Evolutionary conservation across 2,113 vertebrate species (phyloP).

Genomic region (Arizona elegans): DNA sequence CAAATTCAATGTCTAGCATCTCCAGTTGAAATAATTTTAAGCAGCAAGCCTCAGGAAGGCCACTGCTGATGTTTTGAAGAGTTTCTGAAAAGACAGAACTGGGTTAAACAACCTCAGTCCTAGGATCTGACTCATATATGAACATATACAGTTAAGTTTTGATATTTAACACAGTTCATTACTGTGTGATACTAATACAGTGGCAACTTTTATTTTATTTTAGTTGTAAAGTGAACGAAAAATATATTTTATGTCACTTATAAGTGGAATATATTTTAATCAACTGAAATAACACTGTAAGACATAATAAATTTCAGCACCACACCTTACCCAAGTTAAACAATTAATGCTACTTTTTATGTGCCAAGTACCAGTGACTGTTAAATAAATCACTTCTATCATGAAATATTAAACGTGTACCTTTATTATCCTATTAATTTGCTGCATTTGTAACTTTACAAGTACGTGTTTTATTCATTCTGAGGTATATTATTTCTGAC

Average conservation of each 20-base stretch:
- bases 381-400: conserved; percentile 57
- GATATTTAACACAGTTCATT: conserved; percentile 11
- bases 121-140: background rate
- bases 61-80: background rate
- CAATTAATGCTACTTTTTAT: conserved; percentile 49
- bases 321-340: conserved; percentile 46
- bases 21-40: background rate
- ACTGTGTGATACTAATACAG: background rate
- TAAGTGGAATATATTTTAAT: conserved; percentile 38
- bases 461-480: background rate
- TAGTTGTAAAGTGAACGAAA: conserved; percentile 34
- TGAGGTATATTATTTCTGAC: too few relatives aligned
- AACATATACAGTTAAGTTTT: background rate
- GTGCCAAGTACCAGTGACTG: conserved; percentile 45
- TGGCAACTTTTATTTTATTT: conserved; percentile 35
- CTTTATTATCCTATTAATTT: conserved; percentile 57
- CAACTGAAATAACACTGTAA: conserved; percentile 11
- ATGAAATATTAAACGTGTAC: conserved; percentile 33
- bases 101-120: background rate
- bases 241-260: conserved; percentile 25
- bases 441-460: conserved; percentile 42
- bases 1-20: background rate
- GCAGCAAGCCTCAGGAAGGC: background rate
- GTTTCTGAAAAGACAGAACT: background rate
- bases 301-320: conserved; percentile 45